Base-by-base conservation (phyloP, 2,113 vertebrate species). In the Heloderma charlesbogerti region DNA sequence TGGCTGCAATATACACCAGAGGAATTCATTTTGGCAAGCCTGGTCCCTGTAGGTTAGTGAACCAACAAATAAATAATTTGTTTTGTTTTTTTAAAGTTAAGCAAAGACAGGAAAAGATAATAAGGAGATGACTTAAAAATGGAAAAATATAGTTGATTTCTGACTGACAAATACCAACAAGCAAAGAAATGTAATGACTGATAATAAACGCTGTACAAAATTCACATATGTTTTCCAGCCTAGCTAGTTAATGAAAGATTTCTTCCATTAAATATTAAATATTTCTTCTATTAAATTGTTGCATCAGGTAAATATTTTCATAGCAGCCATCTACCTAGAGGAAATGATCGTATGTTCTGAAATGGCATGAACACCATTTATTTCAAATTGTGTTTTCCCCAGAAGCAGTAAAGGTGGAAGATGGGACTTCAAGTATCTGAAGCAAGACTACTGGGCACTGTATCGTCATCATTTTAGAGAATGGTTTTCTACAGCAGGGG, bases 1-100 rank as follows among this genome's bases (percentile, higher is more conserved):
- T 91, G 81, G 82, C 54, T 92, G 84, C 89, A 95, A 92, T 75
- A 89, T 9, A 94, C 94, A 93, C 88, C 84, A 83, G 81, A 93
- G 48, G 67, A 82, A 91, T 94, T 95, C 87, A 94, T 95, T 94
- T 93, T 84, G 80, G 60, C 45, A 94, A 57, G 16, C 83, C 63
- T 89, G 15, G 71, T 69, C 84, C 48, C 0, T 37, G 54, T 94
- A 93, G 31, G 88, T 90, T 74, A 90, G 60, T 45, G 27, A 8
- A 89, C 66, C 84, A 90, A 90, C 74, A n/a, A 80, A 86, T 90
- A 79, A 79, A 85, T 84, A 94, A 29, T 81, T 92, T 91, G 90
- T 45, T 12, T 1, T 1, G 16, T 83, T 81, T 84, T n/a, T 25
- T 74, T 60, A 29, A 80, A 69, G 9, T 80, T 66, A 87, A 69